Conservation (phyloP, 2,888 invertebrate species). For the Ophion slaviceki region DNA sequence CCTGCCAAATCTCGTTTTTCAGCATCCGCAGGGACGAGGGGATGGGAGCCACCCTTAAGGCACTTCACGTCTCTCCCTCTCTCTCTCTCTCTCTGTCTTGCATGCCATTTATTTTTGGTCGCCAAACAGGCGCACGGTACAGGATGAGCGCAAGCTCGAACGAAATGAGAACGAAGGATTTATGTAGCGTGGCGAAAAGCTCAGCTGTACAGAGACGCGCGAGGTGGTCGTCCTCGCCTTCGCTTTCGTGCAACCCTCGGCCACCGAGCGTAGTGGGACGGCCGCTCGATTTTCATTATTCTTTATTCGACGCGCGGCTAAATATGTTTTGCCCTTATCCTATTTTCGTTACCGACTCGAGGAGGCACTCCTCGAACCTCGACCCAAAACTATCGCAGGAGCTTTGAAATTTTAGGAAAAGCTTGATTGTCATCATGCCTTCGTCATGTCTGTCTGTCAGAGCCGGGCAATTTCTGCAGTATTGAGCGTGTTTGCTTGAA, state of each 20-base stretch:
- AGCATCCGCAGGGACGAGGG: constrained; percentile 5
- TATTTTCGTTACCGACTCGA: constrained; percentile 5
- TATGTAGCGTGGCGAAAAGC: constrained; percentile 57
- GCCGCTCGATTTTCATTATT: constrained; percentile 61
- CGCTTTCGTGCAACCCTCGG: not conserved
- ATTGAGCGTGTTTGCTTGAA: too few species aligned
- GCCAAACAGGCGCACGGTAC: constrained; percentile 7
- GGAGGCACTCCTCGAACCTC: not conserved
- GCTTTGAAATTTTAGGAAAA: not conserved
- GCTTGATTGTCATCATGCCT: not conserved
- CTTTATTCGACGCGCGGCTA: constrained; percentile 39
- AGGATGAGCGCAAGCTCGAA: constrained; percentile 34
- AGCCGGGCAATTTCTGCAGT: too few species aligned
- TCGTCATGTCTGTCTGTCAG: too few species aligned
- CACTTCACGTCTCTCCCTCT: constrained; percentile 5
- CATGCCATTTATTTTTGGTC: constrained; percentile 53
- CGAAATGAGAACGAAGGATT: constrained; percentile 63
- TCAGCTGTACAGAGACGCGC: constrained; percentile 32
- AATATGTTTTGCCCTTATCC: constrained; percentile 30
- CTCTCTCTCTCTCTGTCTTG: constrained; percentile 20
- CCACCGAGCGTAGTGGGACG: not conserved
- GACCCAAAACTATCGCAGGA: not conserved
- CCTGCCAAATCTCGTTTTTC: constrained; percentile 27
- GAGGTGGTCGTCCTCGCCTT: constrained; percentile 2
- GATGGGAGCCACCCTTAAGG: constrained; percentile 10